phyloP scores from a whole-genome alignment of 2,113 vertebrate genomes.

The Equus przewalskii region DNA sequence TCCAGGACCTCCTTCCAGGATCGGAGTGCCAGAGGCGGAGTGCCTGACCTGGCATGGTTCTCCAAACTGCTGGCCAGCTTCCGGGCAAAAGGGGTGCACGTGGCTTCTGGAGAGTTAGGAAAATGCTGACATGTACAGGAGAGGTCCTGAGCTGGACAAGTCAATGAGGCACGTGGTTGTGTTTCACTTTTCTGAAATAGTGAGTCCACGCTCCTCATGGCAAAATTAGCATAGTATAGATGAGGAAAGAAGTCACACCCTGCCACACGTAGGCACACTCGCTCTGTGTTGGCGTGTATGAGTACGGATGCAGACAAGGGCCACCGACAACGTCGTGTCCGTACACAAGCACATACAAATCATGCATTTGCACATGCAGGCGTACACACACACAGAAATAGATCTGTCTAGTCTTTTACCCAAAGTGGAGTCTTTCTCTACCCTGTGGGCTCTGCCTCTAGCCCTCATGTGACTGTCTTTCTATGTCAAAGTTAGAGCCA shows the following conservation, averaged over 20 bases:
- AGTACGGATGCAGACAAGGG: neutral
- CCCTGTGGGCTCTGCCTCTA: neutral
- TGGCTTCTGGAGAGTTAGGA: neutral
- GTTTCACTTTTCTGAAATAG: neutral
- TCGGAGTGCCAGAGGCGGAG: too few species aligned
- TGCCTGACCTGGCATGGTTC: too few species aligned
- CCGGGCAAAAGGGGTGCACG: rapidly evolving
- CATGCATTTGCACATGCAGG: too few species aligned
- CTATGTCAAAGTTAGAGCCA: neutral
- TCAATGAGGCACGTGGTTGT: rapidly evolving
- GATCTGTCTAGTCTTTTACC: neutral
- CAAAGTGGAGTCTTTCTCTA: neutral
- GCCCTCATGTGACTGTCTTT: neutral
- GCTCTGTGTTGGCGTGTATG: neutral
- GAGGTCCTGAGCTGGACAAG: neutral
- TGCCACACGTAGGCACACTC: too few species aligned
- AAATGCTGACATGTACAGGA: neutral
- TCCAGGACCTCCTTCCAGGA: too few species aligned
- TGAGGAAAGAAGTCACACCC: neutral
- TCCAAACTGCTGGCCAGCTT: neutral
- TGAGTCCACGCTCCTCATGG: neutral
- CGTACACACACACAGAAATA: neutral
- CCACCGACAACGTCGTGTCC: too few species aligned
- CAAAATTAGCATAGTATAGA: neutral
- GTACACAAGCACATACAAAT: neutral